Conservation (phyloP, 2,113 vertebrate species). For the Cryptoleucopteryx plumbea region DNA sequence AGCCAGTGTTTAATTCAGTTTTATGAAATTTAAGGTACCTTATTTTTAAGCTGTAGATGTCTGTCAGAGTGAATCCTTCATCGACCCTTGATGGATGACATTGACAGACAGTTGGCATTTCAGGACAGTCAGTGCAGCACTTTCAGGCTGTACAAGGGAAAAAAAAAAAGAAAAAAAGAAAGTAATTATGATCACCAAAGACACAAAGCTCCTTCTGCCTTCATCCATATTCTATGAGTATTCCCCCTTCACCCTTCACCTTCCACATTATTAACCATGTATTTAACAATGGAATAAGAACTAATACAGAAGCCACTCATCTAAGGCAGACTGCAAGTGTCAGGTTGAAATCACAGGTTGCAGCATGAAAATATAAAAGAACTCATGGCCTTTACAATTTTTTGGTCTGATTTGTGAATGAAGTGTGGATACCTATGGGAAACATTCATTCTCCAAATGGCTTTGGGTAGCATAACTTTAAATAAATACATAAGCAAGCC, state of each 20-base stretch:
- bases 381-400: not conserved
- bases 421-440: not conserved
- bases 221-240: not conserved
- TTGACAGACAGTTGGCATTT: slow-evolving; percentile 19
- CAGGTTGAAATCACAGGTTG: not conserved
- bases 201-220: not conserved
- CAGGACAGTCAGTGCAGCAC: not conserved
- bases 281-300: not conserved
- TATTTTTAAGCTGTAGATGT: not conserved
- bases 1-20: not conserved
- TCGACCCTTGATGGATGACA: not conserved
- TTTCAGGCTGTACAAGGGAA: not conserved
- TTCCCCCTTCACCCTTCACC: not conserved
- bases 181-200: not conserved
- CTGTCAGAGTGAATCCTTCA: not conserved
- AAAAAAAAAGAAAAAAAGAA: not conserved
- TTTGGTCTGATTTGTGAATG: not conserved
- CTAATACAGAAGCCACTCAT: not conserved
- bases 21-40: not conserved
- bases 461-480: not conserved
- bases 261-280: not conserved
- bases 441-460: not conserved
- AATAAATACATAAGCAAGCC: not conserved
- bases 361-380: not conserved
- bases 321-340: not conserved